Evolutionary conservation across 2,888 invertebrate species (phyloP).

Genomic region (Tiphia femorata): DNA sequence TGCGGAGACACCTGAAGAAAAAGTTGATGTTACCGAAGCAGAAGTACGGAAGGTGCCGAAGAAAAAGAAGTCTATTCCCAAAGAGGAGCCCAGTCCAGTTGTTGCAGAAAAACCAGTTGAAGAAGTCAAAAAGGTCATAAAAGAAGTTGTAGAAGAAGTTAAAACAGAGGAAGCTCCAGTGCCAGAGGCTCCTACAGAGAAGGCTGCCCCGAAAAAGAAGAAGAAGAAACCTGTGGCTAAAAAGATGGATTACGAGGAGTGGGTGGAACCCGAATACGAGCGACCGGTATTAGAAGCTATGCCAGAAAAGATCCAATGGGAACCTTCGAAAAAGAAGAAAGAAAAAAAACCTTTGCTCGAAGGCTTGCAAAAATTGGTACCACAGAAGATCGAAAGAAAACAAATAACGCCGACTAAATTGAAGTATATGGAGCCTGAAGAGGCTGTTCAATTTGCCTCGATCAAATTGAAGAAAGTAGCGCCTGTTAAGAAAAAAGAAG

Average conservation of each 20-base stretch:
- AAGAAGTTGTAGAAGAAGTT: constrained; percentile 34
- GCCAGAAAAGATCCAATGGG: constrained; percentile 64
- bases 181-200: constrained; percentile 54
- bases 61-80: constrained; percentile 16
- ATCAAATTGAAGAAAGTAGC: constrained; percentile 77
- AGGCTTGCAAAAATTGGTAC: constrained; percentile 56
- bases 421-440: constrained; percentile 73
- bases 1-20: constrained; percentile 22
- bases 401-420: constrained; percentile 75
- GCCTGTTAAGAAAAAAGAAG: constrained; percentile 70
- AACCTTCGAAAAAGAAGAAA: constrained; percentile 58
- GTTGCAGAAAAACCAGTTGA: constrained; percentile 49
- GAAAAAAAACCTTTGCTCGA: constrained; percentile 44
- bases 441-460: constrained; percentile 75
- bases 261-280: constrained; percentile 65
- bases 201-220: constrained; percentile 64
- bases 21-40: constrained; percentile 60
- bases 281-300: constrained; percentile 65
- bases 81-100: constrained; percentile 52
- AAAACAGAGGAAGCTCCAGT: constrained; percentile 42
- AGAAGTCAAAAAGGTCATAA: constrained; percentile 46
- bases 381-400: constrained; percentile 75
- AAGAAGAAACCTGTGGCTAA: constrained; percentile 57
- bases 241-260: constrained; percentile 60
- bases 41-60: constrained; percentile 58